Percentiles rank a stretch among this genome's conserved stretches.
phyloP scores from a whole-genome alignment of 2,113 vertebrate genomes.

The Ictalurus punctatus region DNA sequence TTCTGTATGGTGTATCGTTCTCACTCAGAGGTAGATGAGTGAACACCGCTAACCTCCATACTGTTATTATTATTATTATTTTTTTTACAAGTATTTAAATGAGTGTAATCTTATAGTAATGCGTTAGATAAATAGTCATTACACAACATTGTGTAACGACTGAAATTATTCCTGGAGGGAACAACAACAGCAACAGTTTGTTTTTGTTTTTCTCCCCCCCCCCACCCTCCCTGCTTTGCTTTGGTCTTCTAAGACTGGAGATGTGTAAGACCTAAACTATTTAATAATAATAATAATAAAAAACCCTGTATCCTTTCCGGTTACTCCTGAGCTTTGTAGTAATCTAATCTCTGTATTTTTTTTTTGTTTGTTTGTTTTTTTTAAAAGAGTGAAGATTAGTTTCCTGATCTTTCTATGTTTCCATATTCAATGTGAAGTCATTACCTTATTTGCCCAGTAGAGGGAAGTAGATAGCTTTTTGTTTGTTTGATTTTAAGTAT shows the following conservation, averaged over 20 bases:
- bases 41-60: constrained; percentile 30
- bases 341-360: background rate
- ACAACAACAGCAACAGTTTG: background rate
- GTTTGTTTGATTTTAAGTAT: background rate
- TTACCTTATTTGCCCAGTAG: background rate
- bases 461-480: background rate
- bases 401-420: background rate
- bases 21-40: constrained; percentile 25
- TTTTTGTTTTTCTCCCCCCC: background rate
- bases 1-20: constrained; percentile 34
- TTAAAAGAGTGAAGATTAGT: background rate
- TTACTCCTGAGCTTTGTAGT: background rate
- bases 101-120: background rate
- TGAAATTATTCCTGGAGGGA: background rate
- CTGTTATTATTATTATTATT: background rate
- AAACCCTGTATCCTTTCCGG: background rate
- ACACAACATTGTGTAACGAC: no score
- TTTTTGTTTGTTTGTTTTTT: background rate
- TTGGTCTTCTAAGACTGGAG: background rate
- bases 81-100: constrained; percentile 16
- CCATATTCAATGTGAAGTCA: background rate
- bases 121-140: background rate
- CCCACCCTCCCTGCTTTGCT: no score
- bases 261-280: background rate
- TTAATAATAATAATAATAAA: background rate